Conservation (phyloP, 2,888 invertebrate genomes). For the Willowsia nigromaculata region DNA sequence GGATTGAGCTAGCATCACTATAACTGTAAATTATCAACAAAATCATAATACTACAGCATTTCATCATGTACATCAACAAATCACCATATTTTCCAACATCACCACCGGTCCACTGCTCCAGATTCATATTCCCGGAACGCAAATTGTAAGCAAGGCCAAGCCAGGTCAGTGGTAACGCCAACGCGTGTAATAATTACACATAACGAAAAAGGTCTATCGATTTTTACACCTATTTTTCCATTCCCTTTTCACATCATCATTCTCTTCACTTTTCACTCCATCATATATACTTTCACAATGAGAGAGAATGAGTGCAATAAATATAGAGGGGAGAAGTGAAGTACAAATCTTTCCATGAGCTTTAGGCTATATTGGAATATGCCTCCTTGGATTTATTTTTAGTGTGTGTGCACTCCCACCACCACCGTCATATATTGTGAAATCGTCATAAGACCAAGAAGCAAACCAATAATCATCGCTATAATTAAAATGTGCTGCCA, state of each 20-base stretch:
- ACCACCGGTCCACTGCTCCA: background rate
- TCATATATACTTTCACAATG: no score
- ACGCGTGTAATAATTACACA: conserved; percentile 15
- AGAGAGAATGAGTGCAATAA: background rate
- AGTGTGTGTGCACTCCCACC: background rate
- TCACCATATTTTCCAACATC: background rate
- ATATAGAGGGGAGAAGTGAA: background rate
- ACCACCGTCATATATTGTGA: background rate
- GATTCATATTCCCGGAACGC: background rate
- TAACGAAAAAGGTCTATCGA: background rate
- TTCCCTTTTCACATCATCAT: background rate
- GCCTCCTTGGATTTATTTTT: background rate
- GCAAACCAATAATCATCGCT: conserved; percentile 15
- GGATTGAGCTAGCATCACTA: background rate
- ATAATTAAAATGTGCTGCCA: conserved; percentile 13
- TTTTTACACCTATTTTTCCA: background rate
- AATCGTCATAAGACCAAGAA: background rate
- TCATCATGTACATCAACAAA: background rate
- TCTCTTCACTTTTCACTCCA: background rate
- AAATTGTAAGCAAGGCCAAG: conserved; percentile 10
- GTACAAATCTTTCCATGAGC: no score
- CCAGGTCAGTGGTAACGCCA: background rate
- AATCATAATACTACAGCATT: background rate
- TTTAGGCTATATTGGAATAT: no score
- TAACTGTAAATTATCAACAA: conserved; percentile 23